Percentiles rank a stretch among this genome's conserved stretches.
These are phyloP conservation scores for Poecilobothrus nobilitatus DNA, from an alignment of 2,888 invertebrate species.

Conservation along the genomic window DNA sequence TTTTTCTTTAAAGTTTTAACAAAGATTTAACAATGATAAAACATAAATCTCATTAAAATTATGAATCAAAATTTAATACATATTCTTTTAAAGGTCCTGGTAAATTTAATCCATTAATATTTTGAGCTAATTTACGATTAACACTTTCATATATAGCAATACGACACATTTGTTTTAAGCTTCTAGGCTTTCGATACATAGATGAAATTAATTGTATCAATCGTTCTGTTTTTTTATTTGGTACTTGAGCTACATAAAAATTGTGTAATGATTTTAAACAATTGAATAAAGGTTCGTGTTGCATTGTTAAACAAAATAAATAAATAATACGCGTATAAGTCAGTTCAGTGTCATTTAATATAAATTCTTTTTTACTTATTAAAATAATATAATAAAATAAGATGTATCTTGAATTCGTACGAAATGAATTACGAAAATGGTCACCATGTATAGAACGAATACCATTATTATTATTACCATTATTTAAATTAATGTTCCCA, in stretches of 20 bases:
- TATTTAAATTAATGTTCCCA: slow-evolving; percentile 21
- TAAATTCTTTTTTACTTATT: slow-evolving; percentile 57
- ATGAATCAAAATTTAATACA: slow-evolving; percentile 56
- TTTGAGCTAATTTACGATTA: slow-evolving; percentile 54
- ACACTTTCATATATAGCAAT: slow-evolving; percentile 61
- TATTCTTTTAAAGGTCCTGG: slow-evolving; percentile 62
- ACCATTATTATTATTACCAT: slow-evolving; percentile 19
- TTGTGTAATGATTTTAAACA: slow-evolving; percentile 60
- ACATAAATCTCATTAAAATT: slow-evolving; percentile 21
- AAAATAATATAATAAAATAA: slow-evolving; percentile 63
- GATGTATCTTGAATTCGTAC: slow-evolving; percentile 48
- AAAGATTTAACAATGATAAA: neutral
- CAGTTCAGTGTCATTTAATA: slow-evolving; percentile 53
- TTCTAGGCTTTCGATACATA: slow-evolving; percentile 57
- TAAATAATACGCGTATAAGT: slow-evolving; percentile 58
- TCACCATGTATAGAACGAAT: slow-evolving; percentile 31
- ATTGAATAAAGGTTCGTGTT: slow-evolving; percentile 57
- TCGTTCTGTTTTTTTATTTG: slow-evolving; percentile 54
- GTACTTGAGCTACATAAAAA: slow-evolving; percentile 55
- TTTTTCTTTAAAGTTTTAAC: neutral
- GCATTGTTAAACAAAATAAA: slow-evolving; percentile 58
- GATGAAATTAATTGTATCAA: slow-evolving; percentile 54
- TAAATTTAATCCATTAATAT: slow-evolving; percentile 57
- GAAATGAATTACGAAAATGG: slow-evolving; percentile 43
- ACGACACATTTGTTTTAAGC: slow-evolving; percentile 63